phyloP scores from a whole-genome alignment of 1,140 invertebrate genomes.

The Drosophila bifasciata region DNA sequence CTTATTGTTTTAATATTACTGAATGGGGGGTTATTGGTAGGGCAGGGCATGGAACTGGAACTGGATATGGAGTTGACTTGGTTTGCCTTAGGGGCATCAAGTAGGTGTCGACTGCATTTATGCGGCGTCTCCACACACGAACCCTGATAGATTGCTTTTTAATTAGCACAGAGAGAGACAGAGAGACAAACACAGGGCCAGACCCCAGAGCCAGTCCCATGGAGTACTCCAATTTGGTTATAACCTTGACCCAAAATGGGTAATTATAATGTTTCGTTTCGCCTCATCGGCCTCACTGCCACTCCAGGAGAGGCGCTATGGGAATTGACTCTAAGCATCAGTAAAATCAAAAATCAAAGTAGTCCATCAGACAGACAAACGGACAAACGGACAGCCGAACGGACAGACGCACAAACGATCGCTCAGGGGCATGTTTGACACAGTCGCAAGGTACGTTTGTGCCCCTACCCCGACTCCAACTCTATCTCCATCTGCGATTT shows the following conservation, averaged over 20 bases:
- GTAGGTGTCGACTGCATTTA: conserved; percentile 54
- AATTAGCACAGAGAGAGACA: conserved; percentile 50
- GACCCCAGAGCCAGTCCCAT: background rate
- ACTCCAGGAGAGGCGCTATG: conserved; percentile 52
- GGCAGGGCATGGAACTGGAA: background rate
- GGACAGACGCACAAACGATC: conserved; percentile 49
- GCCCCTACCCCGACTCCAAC: conserved; percentile 1
- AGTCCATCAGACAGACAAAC: conserved; percentile 55
- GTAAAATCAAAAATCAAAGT: conserved; percentile 60
- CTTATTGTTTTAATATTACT: conserved; percentile 70
- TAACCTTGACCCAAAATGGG: conserved; percentile 76
- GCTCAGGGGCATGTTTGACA: conserved; percentile 71
- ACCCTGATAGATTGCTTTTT: conserved; percentile 68
- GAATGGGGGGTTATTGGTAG: conserved; percentile 37
- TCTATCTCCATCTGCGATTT: conserved; percentile 10
- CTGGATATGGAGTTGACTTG: too few species aligned
- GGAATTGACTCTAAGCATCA: conserved; percentile 59
- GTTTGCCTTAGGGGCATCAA: conserved; percentile 31
- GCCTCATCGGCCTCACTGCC: conserved; percentile 48
- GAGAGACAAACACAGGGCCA: background rate
- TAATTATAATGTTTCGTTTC: conserved; percentile 64
- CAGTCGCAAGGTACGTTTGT: conserved; percentile 42
- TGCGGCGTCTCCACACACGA: background rate
- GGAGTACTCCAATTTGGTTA: conserved; percentile 53
- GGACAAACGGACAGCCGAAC: conserved; percentile 13